Evolutionary conservation across 2,797 vertebrate genomes (phyloP).

Genomic region (Balearica regulorum): DNA sequence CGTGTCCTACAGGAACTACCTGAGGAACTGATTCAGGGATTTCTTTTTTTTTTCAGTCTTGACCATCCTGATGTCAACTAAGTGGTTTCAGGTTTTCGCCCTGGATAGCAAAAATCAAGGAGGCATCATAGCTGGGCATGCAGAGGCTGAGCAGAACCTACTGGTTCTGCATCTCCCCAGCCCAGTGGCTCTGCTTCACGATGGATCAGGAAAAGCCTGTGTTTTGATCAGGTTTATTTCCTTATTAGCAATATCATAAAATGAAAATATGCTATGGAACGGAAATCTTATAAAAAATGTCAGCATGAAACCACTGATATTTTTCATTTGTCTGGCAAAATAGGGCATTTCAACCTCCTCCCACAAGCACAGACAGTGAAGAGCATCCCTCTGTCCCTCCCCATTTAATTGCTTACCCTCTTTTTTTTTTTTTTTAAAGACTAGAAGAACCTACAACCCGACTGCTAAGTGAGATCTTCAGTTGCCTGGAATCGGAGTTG

Average conservation of each 20-base stretch:
- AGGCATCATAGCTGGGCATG: neutral
- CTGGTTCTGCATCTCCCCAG: neutral
- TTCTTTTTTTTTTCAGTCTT: neutral
- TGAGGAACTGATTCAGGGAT: neutral
- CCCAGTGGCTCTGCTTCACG: neutral
- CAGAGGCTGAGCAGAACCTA: neutral
- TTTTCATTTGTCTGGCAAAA: neutral
- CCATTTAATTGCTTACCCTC: neutral
- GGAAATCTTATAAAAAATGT: neutral
- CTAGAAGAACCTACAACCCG: neutral
- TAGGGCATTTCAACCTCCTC: fast-evolving
- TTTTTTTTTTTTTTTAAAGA: neutral
- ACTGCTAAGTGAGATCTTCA: conserved; percentile 7
- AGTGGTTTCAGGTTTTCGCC: neutral
- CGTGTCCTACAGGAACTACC: neutral
- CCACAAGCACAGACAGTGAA: neutral
- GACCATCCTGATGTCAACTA: neutral
- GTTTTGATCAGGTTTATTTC: neutral
- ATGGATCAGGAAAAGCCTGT: neutral
- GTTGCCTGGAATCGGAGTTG: conserved; percentile 46
- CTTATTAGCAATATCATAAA: neutral
- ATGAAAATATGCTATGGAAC: neutral
- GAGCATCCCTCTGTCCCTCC: neutral
- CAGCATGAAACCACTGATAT: neutral
- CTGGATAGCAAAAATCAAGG: neutral